Evolutionary conservation across 1,140 invertebrate species (phyloP).

Genomic region (Streblospio benedicti): DNA sequence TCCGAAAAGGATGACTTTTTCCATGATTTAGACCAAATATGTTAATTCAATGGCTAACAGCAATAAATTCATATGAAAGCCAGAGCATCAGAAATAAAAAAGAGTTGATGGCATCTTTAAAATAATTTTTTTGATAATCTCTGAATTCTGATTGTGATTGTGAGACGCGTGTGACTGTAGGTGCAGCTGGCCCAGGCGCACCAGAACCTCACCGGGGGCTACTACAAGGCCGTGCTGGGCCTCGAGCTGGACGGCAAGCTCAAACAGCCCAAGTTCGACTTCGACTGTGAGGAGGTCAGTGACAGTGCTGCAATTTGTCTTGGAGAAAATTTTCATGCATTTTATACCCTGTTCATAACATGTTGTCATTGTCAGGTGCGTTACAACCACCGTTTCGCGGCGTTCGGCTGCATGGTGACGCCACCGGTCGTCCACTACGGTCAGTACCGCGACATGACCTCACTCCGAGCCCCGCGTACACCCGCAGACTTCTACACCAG

Average conservation of each 20-base stretch:
- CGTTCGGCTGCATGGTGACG: conserved; percentile 74
- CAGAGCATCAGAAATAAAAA: conserved; percentile 53
- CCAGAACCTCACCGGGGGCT: conserved; percentile 88
- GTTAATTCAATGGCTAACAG: too few relatives aligned
- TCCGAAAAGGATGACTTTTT: too few relatives aligned
- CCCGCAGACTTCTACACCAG: conserved; percentile 60
- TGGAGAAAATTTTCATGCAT: too few relatives aligned
- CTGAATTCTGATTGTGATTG: too few relatives aligned
- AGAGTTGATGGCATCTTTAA: conserved; percentile 66
- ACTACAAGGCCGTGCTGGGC: conserved; percentile 76
- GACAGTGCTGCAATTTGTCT: too few relatives aligned
- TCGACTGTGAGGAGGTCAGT: conserved; percentile 87
- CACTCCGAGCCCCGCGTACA: conserved; percentile 35
- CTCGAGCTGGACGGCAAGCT: conserved; percentile 63
- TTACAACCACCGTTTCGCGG: conserved; percentile 85
- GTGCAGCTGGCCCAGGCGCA: conserved; percentile 78
- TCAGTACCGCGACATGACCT: conserved; percentile 70
- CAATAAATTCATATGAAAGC: too few relatives aligned
- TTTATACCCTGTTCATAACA: too few relatives aligned
- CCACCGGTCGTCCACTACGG: conserved; percentile 81
- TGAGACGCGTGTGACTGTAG: too few relatives aligned
- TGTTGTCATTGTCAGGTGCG: too few relatives aligned
- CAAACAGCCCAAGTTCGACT: conserved; percentile 69
- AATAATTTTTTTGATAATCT: too few relatives aligned
- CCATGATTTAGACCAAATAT: too few relatives aligned